Evolutionary conservation across 2,113 vertebrate species (phyloP).

Genomic region (Gulo gulo): DNA sequence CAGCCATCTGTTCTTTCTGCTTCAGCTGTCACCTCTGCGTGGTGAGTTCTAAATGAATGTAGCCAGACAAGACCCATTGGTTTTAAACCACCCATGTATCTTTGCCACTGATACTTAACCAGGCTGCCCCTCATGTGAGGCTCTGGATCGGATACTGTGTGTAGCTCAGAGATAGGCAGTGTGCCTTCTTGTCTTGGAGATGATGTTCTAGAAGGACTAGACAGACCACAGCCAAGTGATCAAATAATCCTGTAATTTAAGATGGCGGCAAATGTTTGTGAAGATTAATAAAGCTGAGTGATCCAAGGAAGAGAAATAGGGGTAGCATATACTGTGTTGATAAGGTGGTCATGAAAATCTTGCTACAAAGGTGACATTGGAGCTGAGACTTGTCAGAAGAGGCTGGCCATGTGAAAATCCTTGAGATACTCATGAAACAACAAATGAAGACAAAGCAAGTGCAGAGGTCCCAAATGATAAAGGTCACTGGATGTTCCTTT

Average conservation of each 20-base stretch:
- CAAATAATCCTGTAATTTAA: not conserved
- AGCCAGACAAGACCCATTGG: not conserved
- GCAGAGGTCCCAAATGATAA: not conserved
- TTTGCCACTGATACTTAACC: not conserved
- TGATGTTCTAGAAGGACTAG: not conserved
- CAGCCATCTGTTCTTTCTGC: not conserved
- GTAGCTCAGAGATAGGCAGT: not conserved
- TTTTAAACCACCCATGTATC: too few relatives aligned
- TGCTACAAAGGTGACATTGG: not conserved
- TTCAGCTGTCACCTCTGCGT: not conserved
- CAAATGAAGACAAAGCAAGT: not conserved
- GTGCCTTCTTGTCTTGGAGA: not conserved
- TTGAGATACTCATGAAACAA: not conserved
- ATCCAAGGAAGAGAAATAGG: not conserved
- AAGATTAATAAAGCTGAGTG: not conserved
- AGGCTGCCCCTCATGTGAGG: not conserved
- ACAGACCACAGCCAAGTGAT: not conserved
- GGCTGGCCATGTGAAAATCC: not conserved
- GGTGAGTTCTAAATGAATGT: not conserved
- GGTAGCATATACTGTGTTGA: not conserved
- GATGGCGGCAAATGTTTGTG: not conserved
- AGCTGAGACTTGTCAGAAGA: not conserved
- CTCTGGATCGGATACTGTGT: not conserved
- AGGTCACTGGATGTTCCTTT: not conserved
- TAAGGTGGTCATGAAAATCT: not conserved